These are phyloP conservation scores for Cochlearius cochlearius DNA, from an alignment of 2,113 vertebrate species.

Conservation along the genomic window DNA sequence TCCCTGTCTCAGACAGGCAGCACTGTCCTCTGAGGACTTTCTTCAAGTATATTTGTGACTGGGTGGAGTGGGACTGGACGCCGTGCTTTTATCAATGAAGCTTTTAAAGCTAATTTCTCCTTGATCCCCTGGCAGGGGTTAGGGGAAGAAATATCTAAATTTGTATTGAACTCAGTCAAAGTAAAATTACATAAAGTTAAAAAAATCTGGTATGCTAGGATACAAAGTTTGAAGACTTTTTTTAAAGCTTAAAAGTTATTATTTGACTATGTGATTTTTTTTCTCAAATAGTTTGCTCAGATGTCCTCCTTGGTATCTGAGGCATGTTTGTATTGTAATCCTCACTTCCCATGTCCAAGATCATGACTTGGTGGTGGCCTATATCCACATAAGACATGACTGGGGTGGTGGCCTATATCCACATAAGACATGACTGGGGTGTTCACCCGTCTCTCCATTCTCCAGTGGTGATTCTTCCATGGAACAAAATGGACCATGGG, in stretches of 20 bases:
- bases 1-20: neutral
- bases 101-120: neutral
- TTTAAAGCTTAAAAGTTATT: neutral
- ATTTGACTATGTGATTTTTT: neutral
- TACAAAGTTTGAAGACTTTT: neutral
- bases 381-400: neutral
- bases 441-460: neutral
- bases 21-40: neutral
- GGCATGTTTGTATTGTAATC: neutral
- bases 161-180: neutral
- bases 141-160: neutral
- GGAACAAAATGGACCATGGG: neutral
- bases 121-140: neutral
- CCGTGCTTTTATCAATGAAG: neutral
- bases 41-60: neutral
- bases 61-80: neutral
- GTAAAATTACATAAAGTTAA: neutral
- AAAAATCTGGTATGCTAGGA: neutral
- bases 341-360: neutral
- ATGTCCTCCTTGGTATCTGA: neutral
- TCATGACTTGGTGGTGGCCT: neutral
- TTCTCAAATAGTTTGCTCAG: neutral
- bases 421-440: neutral
- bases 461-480: neutral
- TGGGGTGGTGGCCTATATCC: neutral